These are phyloP conservation scores for Peromyscus californicus DNA, from an alignment of 2,113 vertebrate species.

Conservation along the genomic window DNA sequence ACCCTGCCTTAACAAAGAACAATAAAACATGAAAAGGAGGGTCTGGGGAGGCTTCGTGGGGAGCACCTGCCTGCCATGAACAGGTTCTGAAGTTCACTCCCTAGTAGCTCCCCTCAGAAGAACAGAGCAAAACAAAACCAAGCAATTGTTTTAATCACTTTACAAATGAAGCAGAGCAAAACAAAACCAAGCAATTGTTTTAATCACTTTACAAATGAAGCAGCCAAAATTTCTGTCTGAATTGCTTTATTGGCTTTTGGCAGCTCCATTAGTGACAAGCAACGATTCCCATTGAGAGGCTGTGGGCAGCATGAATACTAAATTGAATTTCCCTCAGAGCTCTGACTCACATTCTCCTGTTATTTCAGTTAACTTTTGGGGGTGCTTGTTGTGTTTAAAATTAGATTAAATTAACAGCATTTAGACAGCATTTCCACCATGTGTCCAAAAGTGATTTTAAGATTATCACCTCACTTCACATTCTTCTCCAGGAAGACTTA, in stretches of 20 bases:
- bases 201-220: not conserved
- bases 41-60: no score
- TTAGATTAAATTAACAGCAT: conserved; percentile 26
- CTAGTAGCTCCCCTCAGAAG: not conserved
- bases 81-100: not conserved
- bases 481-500: conserved; percentile 19
- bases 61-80: not conserved
- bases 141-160: not conserved
- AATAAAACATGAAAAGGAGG: not conserved
- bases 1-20: not conserved
- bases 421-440: not conserved
- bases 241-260: not conserved
- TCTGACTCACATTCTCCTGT: not conserved
- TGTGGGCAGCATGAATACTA: not conserved
- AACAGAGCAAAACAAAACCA: not conserved
- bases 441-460: conserved; percentile 16
- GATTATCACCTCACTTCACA: conserved; percentile 15
- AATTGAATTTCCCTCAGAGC: conserved; percentile 8
- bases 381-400: not conserved
- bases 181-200: not conserved
- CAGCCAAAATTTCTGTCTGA: not conserved
- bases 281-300: conserved; percentile 14
- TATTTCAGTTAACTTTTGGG: conserved; percentile 1
- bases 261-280: not conserved
- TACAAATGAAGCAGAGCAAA: not conserved